These are phyloP conservation scores for Melanargia galathea DNA, from an alignment of 2,888 invertebrate species.

Conservation along the genomic window DNA sequence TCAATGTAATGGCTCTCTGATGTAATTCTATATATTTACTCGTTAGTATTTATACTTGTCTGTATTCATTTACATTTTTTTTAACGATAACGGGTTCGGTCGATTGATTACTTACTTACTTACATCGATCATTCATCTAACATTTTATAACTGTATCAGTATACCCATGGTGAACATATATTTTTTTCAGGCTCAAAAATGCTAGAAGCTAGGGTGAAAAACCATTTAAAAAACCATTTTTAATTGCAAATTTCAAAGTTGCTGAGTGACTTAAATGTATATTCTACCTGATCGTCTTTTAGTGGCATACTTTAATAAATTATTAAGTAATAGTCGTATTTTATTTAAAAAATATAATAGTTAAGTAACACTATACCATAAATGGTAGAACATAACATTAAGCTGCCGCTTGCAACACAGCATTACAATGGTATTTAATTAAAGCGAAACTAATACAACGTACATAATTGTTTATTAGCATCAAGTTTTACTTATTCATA, in stretches of 20 bases:
- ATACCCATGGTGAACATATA: too few relatives aligned
- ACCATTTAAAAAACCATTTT: background rate
- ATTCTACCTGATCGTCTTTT: background rate
- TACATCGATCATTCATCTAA: background rate
- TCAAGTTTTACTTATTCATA: slow-evolving; percentile 60
- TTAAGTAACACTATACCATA: background rate
- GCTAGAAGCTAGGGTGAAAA: background rate
- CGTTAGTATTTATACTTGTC: background rate
- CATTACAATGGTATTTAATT: slow-evolving; percentile 41
- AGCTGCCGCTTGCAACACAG: slow-evolving; percentile 14
- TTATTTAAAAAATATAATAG: background rate
- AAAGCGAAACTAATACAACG: slow-evolving; percentile 48
- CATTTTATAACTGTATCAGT: too few relatives aligned
- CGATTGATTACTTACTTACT: background rate
- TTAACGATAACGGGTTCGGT: background rate
- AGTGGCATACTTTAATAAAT: background rate
- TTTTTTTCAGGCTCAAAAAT: background rate
- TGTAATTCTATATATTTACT: background rate
- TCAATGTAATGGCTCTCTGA: background rate
- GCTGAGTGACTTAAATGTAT: background rate
- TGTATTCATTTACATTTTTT: background rate
- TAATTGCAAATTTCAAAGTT: too few relatives aligned
- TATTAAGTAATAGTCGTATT: background rate
- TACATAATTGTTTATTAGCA: slow-evolving; percentile 57
- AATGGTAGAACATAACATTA: background rate